Conservation (phyloP, 1,140 invertebrate genomes). For the Apis cerana region DNA sequence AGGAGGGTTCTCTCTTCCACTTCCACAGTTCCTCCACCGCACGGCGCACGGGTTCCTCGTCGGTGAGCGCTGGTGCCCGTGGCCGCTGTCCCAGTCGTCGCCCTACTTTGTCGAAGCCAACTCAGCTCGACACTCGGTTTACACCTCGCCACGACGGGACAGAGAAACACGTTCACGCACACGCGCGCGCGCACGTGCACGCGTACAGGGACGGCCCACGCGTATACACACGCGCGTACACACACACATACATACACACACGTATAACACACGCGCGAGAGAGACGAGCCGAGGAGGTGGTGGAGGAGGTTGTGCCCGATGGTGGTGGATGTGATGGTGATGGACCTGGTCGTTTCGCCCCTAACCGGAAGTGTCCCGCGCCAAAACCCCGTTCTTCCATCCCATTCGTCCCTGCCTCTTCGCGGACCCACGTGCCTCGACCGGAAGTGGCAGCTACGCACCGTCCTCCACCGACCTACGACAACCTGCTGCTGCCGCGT, state of each 20-base stretch:
- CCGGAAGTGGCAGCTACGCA: slow-evolving; percentile 29
- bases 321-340: slow-evolving; percentile 37
- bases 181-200: slow-evolving; percentile 13
- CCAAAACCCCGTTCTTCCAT: slow-evolving; percentile 18
- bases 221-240: neutral
- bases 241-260: neutral
- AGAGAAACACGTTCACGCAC: slow-evolving; percentile 49
- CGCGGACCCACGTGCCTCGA: slow-evolving; percentile 41
- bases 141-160: slow-evolving; percentile 61
- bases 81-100: slow-evolving; percentile 80
- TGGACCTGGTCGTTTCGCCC: slow-evolving; percentile 25
- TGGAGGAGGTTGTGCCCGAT: slow-evolving; percentile 24
- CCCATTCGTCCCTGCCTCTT: neutral
- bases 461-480: slow-evolving; percentile 51
- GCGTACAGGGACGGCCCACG: neutral
- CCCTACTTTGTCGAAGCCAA: slow-evolving; percentile 81
- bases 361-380: slow-evolving; percentile 47
- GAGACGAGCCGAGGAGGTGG: neutral
- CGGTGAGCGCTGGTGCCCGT: slow-evolving; percentile 76
- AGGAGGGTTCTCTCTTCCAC: slow-evolving; percentile 78
- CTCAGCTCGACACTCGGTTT: slow-evolving; percentile 75
- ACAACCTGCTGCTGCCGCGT: slow-evolving; percentile 55
- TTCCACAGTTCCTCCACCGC: slow-evolving; percentile 74
- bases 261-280: neutral
- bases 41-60: slow-evolving; percentile 68